Base-by-base conservation (phyloP, 1,140 invertebrate species). In the Globodera ellingtonae region DNA sequence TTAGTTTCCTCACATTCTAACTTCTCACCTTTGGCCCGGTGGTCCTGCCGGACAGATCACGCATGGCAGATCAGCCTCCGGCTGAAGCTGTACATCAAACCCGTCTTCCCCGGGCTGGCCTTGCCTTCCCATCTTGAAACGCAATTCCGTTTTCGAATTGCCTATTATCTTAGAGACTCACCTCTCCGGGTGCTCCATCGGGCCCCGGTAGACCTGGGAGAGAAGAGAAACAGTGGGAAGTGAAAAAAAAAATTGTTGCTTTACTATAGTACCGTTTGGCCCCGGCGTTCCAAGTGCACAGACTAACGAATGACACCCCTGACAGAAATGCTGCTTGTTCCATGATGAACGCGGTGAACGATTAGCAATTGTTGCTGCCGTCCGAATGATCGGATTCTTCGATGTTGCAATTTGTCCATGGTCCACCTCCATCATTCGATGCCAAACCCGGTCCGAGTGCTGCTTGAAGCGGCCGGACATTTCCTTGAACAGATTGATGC, bases 11-110 rank as follows among this genome's bases (percentile, higher is more conserved):
- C 7, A 18, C 46, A 79, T 79, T n/a, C 48, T 15, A 83, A 9
- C 3, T 4, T 21, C 67, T 15, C 10, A 82, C 78, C 84, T 69
- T 52, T 81, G 81, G 10, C 85, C 85, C 7, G 85, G 85, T n/a
- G 85, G 85, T 2, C 85, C 85, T 24, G 79, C 84, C 18, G 86
- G 86, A 46, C 85, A 86, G 48, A 86, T 87, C 0, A 87, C 82
- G 50, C 85, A 86, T n/a, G 85, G 86, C n/a, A 86, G n/a, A 66
- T 86, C 85, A 50, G 74, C 75, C 35, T 86, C 75, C 10, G 85
- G 79, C 66, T 85, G 84, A 8, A 86, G 48, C 76, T 87, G 67
- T 46, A 86, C 84, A 65, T 86, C 85, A 18, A 81, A 81, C 3
- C 85, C 85, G 46, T 86, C 85, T 21, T 87, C 84, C 1, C 85